phyloP scores from a whole-genome alignment of 2,888 invertebrate species.

The Endotricha flammealis region DNA sequence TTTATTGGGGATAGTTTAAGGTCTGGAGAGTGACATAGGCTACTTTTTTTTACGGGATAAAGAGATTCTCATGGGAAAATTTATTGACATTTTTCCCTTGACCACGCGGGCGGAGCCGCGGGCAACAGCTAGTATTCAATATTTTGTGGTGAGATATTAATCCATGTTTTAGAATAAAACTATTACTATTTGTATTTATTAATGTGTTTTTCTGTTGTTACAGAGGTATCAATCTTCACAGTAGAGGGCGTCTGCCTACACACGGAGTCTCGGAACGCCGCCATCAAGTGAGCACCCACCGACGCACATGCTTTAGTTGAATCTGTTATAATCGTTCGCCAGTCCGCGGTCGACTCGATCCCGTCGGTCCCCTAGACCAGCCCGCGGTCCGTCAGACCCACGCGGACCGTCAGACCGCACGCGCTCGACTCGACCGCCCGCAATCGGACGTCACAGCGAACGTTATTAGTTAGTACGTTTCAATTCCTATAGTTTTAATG shows the following conservation, averaged over 20 bases:
- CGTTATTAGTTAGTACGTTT: slow-evolving; percentile 49
- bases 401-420: slow-evolving; percentile 9
- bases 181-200: not conserved
- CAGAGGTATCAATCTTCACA: slow-evolving; percentile 97
- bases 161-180: too few species aligned
- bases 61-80: too few species aligned
- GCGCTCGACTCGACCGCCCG: slow-evolving; percentile 6
- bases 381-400: slow-evolving; percentile 10
- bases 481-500: slow-evolving; percentile 59
- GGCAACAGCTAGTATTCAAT: too few species aligned
- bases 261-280: slow-evolving; percentile 84
- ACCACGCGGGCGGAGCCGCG: too few species aligned
- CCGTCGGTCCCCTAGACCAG: slow-evolving; percentile 16
- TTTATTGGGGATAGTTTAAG: too few species aligned
- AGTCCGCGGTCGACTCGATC: slow-evolving; percentile 27
- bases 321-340: slow-evolving; percentile 26
- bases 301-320: slow-evolving; percentile 36
- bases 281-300: slow-evolving; percentile 62
- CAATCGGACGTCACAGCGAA: slow-evolving; percentile 11
- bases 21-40: too few species aligned
- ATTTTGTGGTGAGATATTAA: too few species aligned
- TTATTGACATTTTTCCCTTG: too few species aligned
- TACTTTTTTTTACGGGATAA: too few species aligned
- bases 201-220: slow-evolving; percentile 49
- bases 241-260: slow-evolving; percentile 94